Conservation (phyloP, 2,888 invertebrate genomes). For the Zygaena filipendulae region DNA sequence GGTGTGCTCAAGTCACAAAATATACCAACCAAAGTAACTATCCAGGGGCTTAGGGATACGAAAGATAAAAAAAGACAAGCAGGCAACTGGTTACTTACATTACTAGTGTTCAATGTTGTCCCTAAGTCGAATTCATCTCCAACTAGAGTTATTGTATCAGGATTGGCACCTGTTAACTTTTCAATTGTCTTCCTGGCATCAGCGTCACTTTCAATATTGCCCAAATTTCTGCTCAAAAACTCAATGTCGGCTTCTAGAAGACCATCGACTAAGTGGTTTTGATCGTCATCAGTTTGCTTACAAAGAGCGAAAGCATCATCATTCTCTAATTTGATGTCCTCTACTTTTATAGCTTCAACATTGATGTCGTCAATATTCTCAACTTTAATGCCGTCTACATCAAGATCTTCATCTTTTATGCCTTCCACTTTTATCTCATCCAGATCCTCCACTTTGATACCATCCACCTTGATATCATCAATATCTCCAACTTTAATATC, state of each 20-base stretch:
- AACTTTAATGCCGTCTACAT: constrained; percentile 45
- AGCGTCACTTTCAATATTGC: constrained; percentile 60
- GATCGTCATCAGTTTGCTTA: constrained; percentile 42
- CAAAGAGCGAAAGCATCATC: constrained; percentile 47
- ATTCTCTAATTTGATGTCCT: constrained; percentile 53
- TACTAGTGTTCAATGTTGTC: constrained; percentile 48
- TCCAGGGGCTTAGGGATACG: too few relatives aligned
- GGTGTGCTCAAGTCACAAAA: too few relatives aligned
- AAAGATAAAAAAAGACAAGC: too few relatives aligned
- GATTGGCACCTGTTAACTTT: constrained; percentile 56
- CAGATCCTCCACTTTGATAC: constrained; percentile 51
- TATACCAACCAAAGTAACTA: too few relatives aligned
- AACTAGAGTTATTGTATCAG: constrained; percentile 54
- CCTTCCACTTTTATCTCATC: constrained; percentile 50
- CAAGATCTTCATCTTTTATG: constrained; percentile 52
- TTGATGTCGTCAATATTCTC: constrained; percentile 50
- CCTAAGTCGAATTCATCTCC: constrained; percentile 61
- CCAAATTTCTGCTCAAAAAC: constrained; percentile 57
- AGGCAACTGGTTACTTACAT: constrained; percentile 31
- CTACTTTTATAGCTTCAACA: constrained; percentile 48
- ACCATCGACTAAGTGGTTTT: constrained; percentile 51
- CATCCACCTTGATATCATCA: constrained; percentile 56
- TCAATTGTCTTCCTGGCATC: constrained; percentile 64
- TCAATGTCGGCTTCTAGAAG: constrained; percentile 60
- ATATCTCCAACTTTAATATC: constrained; percentile 61